Base-by-base conservation (phyloP, 2,797 vertebrate genomes). In the Loris lydekkerianus region DNA sequence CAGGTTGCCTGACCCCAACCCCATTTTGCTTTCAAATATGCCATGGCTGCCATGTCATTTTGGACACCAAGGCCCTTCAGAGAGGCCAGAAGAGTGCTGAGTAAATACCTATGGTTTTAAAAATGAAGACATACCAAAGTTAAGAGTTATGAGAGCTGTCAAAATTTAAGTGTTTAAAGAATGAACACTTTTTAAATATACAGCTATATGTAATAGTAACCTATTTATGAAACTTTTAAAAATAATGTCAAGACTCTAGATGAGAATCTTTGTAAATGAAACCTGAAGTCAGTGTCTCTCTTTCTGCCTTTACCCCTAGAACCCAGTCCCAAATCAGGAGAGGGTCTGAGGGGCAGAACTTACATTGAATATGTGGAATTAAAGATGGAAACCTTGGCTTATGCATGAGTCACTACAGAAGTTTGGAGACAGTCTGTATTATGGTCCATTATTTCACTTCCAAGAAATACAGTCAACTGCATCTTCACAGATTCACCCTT, bases 121-220 rank as follows among this genome's bases (percentile, higher is more conserved):
- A 88, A 78, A 84, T 37, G 10, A 73, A 92, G 13, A 83, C 77
- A 91, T 84, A 67, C 31, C 75, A 78, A 94, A 86, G 80, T 37
- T 34, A 34, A 77, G 31, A 53, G 20, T 63, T 65, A 70, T 1
- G 67, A 86, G 84, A 82, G 7, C 37, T 76, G 10, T 87, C 23
- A 1, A 67, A 84, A 73, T 92, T 90, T 92, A 86, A 92, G 58
- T 86, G 18, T 86, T 92, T 95, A 63, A 40, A 77, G 29, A 89
- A 73, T 29, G 40, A 95, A 86, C 18, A 56, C 27, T 94, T 94
- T 92, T 83, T 31, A 86, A 69, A 93, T 46, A 49, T 5, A 40
- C 2, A 91, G 27, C 40, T 43, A 11, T 34, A 21, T 53, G 1
- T 53, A 15, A 53, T 34, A 83, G 15, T 76, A 37, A 46, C 37